phyloP scores from a whole-genome alignment of 2,888 invertebrate genomes.

The Acholoe squamosa region DNA sequence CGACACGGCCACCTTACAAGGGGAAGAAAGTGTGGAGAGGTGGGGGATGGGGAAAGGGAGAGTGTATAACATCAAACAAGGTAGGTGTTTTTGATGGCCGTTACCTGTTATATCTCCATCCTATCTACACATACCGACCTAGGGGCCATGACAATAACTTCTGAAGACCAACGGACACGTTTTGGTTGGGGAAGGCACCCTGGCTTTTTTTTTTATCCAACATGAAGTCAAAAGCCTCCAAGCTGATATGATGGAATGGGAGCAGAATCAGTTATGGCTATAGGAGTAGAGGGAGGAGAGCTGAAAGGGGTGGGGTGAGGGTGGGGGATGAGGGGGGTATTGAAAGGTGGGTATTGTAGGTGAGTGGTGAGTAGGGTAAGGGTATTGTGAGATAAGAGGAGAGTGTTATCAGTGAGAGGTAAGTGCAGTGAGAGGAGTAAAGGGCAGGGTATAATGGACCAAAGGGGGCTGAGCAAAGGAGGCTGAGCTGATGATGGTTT shows the following conservation, averaged over 20 bases:
- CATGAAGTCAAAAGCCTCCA: background rate
- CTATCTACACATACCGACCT: background rate
- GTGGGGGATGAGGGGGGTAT: background rate
- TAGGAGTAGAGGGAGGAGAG: background rate
- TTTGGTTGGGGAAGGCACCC: background rate
- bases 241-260: background rate
- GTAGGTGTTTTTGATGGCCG: background rate
- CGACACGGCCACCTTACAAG: too few relatives aligned
- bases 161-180: background rate
- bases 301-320: background rate
- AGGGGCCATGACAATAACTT: background rate
- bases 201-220: background rate
- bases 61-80: background rate
- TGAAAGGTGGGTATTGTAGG: slow-evolving; percentile 7
- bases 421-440: background rate
- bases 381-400: slow-evolving; percentile 23
- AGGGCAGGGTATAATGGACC: background rate
- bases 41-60: background rate
- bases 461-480: background rate
- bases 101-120: background rate
- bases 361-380: background rate
- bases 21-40: background rate
- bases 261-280: background rate
- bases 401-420: background rate
- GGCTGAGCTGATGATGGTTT: background rate